Evolutionary conservation across 2,888 invertebrate species (phyloP).

Genomic region (Byasa hedistus): DNA sequence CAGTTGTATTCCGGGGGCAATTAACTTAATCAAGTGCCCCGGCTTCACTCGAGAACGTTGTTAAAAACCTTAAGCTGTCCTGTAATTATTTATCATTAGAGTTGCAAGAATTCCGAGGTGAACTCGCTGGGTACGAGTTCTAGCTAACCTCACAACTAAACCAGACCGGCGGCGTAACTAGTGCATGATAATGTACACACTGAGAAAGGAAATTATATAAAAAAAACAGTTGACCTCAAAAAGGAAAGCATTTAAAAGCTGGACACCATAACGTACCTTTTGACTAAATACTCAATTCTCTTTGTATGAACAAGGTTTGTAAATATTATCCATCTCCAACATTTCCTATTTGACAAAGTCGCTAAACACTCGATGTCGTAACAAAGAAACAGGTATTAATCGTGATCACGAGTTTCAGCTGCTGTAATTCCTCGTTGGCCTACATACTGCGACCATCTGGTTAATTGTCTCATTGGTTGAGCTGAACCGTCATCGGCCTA

Average conservation of each 20-base stretch:
- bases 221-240: background rate
- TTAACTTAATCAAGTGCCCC: conserved; percentile 1
- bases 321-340: no score
- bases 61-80: conserved; percentile 10
- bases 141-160: conserved; percentile 23
- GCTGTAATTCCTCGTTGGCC: conserved; percentile 57
- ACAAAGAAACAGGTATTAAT: conserved; percentile 20
- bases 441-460: conserved; percentile 52
- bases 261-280: no score
- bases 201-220: background rate
- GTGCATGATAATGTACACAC: conserved; percentile 8
- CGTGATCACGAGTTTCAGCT: conserved; percentile 39
- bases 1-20: background rate
- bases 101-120: conserved; percentile 38
- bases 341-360: no score
- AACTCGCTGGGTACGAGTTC: conserved; percentile 30
- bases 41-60: conserved; percentile 1
- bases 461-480: conserved; percentile 63
- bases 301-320: no score
- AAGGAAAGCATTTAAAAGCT: background rate
- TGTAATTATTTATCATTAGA: conserved; percentile 28
- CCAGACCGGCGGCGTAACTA: conserved; percentile 14
- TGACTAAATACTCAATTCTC: no score
- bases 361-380: background rate
- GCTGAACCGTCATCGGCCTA: conserved; percentile 47